These are phyloP conservation scores for Sarcophaga variegata DNA, from an alignment of 2,888 invertebrate genomes.

Conservation along the genomic window DNA sequence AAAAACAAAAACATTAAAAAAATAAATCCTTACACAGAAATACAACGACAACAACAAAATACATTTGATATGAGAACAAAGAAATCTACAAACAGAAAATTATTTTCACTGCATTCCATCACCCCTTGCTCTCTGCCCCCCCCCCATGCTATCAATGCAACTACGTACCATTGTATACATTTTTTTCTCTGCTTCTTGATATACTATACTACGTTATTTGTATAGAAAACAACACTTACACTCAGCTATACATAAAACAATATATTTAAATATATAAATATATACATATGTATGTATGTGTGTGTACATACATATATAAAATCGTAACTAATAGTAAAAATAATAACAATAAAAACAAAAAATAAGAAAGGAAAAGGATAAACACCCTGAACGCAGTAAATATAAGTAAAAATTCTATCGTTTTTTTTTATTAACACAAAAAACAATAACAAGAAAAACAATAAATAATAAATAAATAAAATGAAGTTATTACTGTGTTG, in stretches of 20 bases:
- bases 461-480: neutral
- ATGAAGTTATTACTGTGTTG: neutral
- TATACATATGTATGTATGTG: neutral
- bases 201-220: slow-evolving; percentile 4
- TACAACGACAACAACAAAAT: slow-evolving; percentile 16
- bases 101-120: slow-evolving; percentile 38
- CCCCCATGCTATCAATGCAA: slow-evolving; percentile 14
- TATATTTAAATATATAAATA: neutral
- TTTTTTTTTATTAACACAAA: neutral
- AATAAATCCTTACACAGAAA: slow-evolving; percentile 45
- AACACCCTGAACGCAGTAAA: slow-evolving; percentile 21
- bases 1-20: slow-evolving; percentile 11
- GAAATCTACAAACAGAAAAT: slow-evolving; percentile 64
- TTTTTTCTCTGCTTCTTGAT: slow-evolving; percentile 31
- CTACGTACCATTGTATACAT: neutral
- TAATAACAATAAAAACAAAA: neutral
- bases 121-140: neutral
- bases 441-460: neutral
- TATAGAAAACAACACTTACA: slow-evolving; percentile 12
- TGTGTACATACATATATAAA: slow-evolving; percentile 19
- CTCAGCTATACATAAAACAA: neutral
- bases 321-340: slow-evolving; percentile 49
- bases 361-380: slow-evolving; percentile 6
- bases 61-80: slow-evolving; percentile 66
- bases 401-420: slow-evolving; percentile 19